A percentile compares a stretch with the other conserved stretches of the same genome.
phyloP scores from a whole-genome alignment of 2,888 invertebrate species.

The Amiota mariae region DNA sequence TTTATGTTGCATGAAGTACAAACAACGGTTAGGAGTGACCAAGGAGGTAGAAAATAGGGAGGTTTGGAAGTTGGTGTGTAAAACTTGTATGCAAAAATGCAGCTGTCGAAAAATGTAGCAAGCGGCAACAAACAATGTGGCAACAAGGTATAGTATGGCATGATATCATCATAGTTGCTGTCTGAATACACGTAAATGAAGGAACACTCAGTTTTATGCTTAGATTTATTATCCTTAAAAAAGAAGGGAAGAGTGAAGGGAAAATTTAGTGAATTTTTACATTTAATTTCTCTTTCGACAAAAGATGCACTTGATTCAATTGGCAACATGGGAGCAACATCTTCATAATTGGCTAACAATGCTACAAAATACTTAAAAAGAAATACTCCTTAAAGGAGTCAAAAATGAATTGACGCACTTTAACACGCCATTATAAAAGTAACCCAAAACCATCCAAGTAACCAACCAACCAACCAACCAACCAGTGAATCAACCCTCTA shows the following conservation, averaged over 20 bases:
- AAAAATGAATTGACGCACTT: constrained; percentile 11
- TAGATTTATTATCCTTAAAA: constrained; percentile 1
- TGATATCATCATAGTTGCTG: not conserved
- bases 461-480: not conserved
- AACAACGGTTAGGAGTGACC: too few relatives aligned
- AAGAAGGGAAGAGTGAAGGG: too few relatives aligned
- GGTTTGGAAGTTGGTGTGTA: too few relatives aligned
- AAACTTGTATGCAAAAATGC: constrained; percentile 10
- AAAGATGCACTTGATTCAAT: not conserved
- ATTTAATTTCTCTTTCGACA: not conserved
- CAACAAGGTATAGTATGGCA: not conserved
- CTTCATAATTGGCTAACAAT: not conserved
- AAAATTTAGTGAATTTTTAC: not conserved
- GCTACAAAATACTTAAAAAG: not conserved
- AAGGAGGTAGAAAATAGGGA: too few relatives aligned
- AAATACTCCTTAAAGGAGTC: not conserved
- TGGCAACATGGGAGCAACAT: constrained; percentile 12
- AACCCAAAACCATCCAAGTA: not conserved
- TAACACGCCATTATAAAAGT: constrained; percentile 6
- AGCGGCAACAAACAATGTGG: constrained; percentile 7
- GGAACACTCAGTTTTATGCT: not conserved
- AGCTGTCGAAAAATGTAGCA: not conserved
- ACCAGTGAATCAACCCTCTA: not conserved
- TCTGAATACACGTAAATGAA: not conserved
- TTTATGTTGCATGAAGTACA: constrained; percentile 67